Evolutionary conservation across 2,797 vertebrate species (phyloP).

Genomic region (Sternarchorhynchus goeldii): DNA sequence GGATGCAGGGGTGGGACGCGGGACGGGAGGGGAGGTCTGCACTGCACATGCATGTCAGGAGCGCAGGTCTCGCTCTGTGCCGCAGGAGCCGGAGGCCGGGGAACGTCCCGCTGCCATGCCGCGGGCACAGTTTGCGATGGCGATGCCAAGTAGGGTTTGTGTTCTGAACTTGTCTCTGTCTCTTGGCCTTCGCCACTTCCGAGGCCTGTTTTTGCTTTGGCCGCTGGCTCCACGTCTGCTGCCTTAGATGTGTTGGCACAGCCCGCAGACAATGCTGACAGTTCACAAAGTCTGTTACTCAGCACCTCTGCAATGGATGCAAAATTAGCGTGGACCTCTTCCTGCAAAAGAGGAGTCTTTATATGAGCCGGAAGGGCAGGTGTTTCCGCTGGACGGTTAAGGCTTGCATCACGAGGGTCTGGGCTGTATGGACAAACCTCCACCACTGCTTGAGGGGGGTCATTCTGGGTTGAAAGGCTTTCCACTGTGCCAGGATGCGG

Average conservation of each 20-base stretch:
- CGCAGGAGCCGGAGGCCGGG: neutral
- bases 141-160: constrained; percentile 5
- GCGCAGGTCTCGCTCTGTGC: neutral
- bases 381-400: neutral
- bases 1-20: constrained; percentile 41
- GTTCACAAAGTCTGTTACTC: constrained; percentile 7
- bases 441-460: constrained; percentile 34
- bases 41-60: constrained; percentile 15
- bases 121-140: constrained; percentile 9
- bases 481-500: constrained; percentile 25
- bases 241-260: neutral
- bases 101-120: constrained; percentile 18
- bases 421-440: constrained; percentile 36
- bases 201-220: constrained; percentile 10
- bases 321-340: constrained; percentile 7
- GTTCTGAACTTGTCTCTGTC: constrained; percentile 13
- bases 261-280: neutral
- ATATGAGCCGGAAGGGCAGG: constrained; percentile 10
- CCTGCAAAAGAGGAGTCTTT: constrained; percentile 10
- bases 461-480: constrained; percentile 37
- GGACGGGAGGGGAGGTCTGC: neutral
- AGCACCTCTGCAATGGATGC: constrained; percentile 4
- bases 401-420: constrained; percentile 26
- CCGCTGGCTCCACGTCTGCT: constrained; percentile 9
- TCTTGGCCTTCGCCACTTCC: neutral